Base-by-base conservation (phyloP, 2,888 invertebrate genomes). In the Brachylomia viminalis region DNA sequence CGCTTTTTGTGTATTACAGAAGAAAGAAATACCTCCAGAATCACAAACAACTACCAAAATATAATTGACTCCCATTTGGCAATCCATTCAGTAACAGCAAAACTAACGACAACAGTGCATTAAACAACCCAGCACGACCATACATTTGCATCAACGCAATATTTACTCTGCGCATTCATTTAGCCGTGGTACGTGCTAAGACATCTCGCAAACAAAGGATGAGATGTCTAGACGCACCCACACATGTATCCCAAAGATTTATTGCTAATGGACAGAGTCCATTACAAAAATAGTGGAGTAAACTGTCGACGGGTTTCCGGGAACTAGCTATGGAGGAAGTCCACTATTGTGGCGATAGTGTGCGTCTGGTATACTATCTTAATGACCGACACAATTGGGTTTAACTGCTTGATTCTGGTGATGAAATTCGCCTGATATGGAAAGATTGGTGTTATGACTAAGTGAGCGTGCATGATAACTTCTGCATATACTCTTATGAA, bases 261-360 rank as follows among this genome's bases (percentile, higher is more conserved):
- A 91, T 92, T 87, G 88, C 91, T 94, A 94, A 95, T 94, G 93
- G 93, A 92, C 91, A 87, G 91, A 91, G 91, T 92, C 93, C 94
- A 94, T 95, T 94, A 94, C 93, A 91, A 93, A 93, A 93, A 94
- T 93, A 92, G 91, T 90, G 73, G 66, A 85, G 87, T 80, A 87
- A 89, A 88, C 82, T 80, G 83, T 84, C 87, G 89, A 76, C 71
- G 83, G 75, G 86, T 84, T 90, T 89, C 91, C 90, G 88, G 91
- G 87, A 89, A 85, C 80, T 76, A 84, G 77, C 66, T 72, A 30
- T 62, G 77, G 75, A 85, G 89, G 88, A 89, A 83, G 86, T 74
- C 58, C 75, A 72, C 79, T 70, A 83, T 89, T 84, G 85, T 82
- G 67, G 69, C 20, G 67, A 85, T 68, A 85, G 82, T 79, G 80